These are phyloP conservation scores for Chelidonichthys spinosus DNA, from an alignment of 2,797 vertebrate species.

Conservation along the genomic window DNA sequence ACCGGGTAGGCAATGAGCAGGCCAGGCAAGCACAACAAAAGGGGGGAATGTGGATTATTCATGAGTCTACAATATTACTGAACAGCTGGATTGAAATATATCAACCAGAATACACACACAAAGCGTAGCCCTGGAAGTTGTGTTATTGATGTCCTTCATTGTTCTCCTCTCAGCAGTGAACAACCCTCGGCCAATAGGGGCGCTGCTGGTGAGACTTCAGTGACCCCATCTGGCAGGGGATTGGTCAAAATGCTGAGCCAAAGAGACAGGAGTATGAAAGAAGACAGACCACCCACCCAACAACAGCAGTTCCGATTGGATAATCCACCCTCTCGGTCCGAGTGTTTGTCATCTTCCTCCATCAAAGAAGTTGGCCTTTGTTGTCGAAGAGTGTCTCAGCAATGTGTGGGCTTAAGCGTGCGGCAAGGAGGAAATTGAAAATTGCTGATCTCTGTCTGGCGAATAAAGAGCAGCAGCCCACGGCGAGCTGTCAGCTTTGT, in stretches of 20 bases:
- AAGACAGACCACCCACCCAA: conserved; percentile 70
- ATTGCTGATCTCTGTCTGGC: conserved; percentile 71
- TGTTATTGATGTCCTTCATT: conserved; percentile 57
- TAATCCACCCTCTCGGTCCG: conserved; percentile 32
- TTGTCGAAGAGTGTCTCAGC: conserved; percentile 51
- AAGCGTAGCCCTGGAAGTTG: conserved; percentile 1
- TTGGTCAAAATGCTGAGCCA: conserved; percentile 64
- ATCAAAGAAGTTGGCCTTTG: conserved; percentile 56
- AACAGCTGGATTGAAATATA: conserved; percentile 58
- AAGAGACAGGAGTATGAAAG: conserved; percentile 28
- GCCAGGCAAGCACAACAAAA: conserved; percentile 48
- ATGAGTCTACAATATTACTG: conserved; percentile 50
- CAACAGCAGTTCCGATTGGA: conserved; percentile 69
- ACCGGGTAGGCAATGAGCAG: conserved; percentile 32
- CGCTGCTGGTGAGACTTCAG: conserved; percentile 71
- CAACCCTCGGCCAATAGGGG: conserved; percentile 63
- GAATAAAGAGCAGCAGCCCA: conserved; percentile 71
- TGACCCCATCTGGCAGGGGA: conserved; percentile 82
- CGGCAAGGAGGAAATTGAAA: conserved; percentile 71
- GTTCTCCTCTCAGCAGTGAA: conserved; percentile 43
- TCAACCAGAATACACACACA: conserved; percentile 45
- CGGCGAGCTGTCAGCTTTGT: conserved; percentile 66
- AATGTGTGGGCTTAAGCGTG: conserved; percentile 61
- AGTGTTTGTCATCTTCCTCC: conserved; percentile 60
- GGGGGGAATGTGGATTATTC: conserved; percentile 60